Evolutionary conservation across 2,888 invertebrate species (phyloP).

Genomic region (Phoenoteleia sp.): DNA sequence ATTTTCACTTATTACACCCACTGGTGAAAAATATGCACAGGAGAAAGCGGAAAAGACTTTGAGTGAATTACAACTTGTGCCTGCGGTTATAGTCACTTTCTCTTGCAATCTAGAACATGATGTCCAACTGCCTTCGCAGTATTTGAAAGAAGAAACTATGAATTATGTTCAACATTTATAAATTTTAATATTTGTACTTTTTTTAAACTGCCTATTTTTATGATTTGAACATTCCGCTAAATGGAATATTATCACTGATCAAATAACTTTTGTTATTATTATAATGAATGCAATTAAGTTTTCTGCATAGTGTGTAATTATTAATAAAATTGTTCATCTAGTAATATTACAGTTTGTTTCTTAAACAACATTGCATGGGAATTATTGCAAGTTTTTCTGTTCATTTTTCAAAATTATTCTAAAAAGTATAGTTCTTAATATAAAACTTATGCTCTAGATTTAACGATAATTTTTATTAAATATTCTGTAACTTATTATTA

Average conservation of each 20-base stretch:
- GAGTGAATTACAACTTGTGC: conserved; percentile 93
- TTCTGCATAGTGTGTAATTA: too few species aligned
- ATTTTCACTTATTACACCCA: conserved; percentile 91
- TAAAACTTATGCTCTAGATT: too few species aligned
- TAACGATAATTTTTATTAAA: too few species aligned
- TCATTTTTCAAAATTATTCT: too few species aligned
- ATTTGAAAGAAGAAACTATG: conserved; percentile 93
- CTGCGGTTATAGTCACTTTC: conserved; percentile 94
- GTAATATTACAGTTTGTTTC: too few species aligned
- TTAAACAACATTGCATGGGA: too few species aligned
- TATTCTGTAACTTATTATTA: too few species aligned
- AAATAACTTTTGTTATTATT: conserved; percentile 4
- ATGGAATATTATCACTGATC: conserved; percentile 20
- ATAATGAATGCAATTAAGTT: too few species aligned
- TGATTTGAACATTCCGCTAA: conserved; percentile 18
- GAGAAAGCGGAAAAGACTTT: conserved; percentile 91
- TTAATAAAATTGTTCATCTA: too few species aligned
- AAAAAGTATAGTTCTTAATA: too few species aligned
- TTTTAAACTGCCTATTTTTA: conserved; percentile 22
- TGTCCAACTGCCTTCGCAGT: conserved; percentile 87
- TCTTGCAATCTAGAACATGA: conserved; percentile 88
- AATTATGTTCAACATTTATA: conserved; percentile 54
- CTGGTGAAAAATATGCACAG: conserved; percentile 89
- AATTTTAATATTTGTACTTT: neutral
- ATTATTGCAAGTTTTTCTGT: too few species aligned